Evolutionary conservation across 30 jellyfish, hydroid and myxozoan species (phyloP), one percentile per base, ranked within the genome.

Genomic region (Chrysaora quinquecirrha): DNA sequence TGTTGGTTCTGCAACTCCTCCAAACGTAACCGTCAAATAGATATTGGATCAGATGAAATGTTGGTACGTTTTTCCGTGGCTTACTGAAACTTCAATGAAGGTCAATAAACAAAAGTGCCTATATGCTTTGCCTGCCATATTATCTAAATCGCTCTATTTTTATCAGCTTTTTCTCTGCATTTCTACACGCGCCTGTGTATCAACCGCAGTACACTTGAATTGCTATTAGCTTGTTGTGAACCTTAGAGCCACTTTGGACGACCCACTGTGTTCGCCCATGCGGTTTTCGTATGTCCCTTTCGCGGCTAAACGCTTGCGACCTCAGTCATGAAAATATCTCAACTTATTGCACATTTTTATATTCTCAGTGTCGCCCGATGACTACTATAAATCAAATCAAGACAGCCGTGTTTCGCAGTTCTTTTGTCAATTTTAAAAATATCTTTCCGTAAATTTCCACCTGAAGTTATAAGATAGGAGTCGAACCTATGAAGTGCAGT

Each of bases 171-270:
- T n/a, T n/a, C n/a, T n/a, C 9, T 52, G 29, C 68, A 52, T 10
- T 52, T 19, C 25, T 52, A 25, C 68, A 10, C 68, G 68, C 19
- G 68, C 68, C 68, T 7, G 9, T 19, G 25, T 25, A 19, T 10
- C 25, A 19, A 20, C 68, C 68, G 68, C 68, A 52, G 9, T 25
- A 25, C 68, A 52, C 68, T 52, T 52, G 29, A 52, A 52, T 52
- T 52, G 12, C 25, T 25, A 52, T 10, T 20, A 19, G 68, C 68
- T 14, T 16, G 19, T 52, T 10, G 19, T 25, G 27, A 9, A 20
- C 27, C 7, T 20, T 52, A 12, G 6, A 52, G 3, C 2, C 29
- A 2, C 68, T 4, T 4, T 20, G 29, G 29, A 3, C 68, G 68
- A 16, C 29, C 24, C 29, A 20, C 27, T 52, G 68, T 52, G 4